Evolutionary conservation across 2,797 vertebrate species (phyloP).

Genomic region (Delichon dasypus): DNA sequence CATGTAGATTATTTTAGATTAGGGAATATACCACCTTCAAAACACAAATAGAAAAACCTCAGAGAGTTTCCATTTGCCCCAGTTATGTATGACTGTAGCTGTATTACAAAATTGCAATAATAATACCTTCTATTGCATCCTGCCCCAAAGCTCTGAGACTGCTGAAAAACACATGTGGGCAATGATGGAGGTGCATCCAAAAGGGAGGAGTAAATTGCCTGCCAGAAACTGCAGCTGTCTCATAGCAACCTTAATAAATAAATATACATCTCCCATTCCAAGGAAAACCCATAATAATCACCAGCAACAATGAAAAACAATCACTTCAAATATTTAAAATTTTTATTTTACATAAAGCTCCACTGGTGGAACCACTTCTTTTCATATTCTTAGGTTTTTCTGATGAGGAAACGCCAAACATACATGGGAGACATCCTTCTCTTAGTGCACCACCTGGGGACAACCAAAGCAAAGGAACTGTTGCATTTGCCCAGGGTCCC

Average conservation of each 20-base stretch:
- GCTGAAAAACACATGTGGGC: neutral
- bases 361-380: neutral
- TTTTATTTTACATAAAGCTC: neutral
- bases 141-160: neutral
- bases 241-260: neutral
- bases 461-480: neutral
- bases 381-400: neutral
- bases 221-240: neutral
- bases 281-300: neutral
- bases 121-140: neutral
- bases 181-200: neutral
- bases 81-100: neutral
- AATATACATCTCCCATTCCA: neutral
- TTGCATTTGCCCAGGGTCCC: neutral
- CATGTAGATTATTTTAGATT: neutral
- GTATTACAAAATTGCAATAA: neutral
- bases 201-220: neutral
- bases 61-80: neutral
- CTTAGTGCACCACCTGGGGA: neutral
- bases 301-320: neutral
- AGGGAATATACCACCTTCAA: neutral
- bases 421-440: neutral
- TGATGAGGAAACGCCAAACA: neutral
- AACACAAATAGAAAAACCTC: conserved; percentile 16
- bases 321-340: neutral